Evolutionary conservation across 2,888 invertebrate genomes (phyloP), one percentile per base, ranked within the genome.

Genomic region (Lochmaea crataegi): DNA sequence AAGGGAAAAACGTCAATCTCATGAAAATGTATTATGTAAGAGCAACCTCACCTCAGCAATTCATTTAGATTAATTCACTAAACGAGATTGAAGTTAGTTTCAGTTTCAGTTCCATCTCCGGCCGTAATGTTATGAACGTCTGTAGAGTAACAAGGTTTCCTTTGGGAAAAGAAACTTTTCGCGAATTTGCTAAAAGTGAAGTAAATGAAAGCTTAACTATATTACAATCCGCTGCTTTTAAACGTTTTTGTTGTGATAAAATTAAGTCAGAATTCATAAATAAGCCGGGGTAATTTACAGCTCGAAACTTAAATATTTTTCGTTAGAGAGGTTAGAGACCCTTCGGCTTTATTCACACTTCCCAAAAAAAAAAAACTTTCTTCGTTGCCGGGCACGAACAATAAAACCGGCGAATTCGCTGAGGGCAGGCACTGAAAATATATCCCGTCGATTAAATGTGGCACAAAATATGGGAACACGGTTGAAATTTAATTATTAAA

Each of bases 41-140:
- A 70, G 70, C 65, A 70, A 70, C 70, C 70, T 70, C 70, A 70
- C 70, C 70, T 70, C 57, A 70, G 70, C 57, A 70, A 70, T 70
- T 70, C 70, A 64, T 70, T 70, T 70, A 45, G 70, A 70, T 70
- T 65, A 70, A 70, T 70, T 70, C 70, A 70, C 70, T 70, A 64
- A 70, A 70, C 64, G 70, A 70, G 70, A 70, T 70, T 70, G 70
- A 57, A 70, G 70, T 69, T 69, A 51, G 70, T 56, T 70, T 70
- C 70, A 65, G 70, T 70, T 65, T 57, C 64, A 70, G 69, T 63
- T 63, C 69, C 56, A 64, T 16, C 57, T n/a, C 38, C 63, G 63
- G 41, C 18, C 26, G 63, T 69, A 63, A 69, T 64, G 56, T 63
- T 63, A 63, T 61, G 68, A 69, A 53, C 69, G 61, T 70, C 70